A percentile compares a stretch with the other conserved stretches of the same genome.
These are phyloP conservation scores for Hybognathus amarus DNA, from an alignment of 2,797 vertebrate genomes.

Conservation along the genomic window DNA sequence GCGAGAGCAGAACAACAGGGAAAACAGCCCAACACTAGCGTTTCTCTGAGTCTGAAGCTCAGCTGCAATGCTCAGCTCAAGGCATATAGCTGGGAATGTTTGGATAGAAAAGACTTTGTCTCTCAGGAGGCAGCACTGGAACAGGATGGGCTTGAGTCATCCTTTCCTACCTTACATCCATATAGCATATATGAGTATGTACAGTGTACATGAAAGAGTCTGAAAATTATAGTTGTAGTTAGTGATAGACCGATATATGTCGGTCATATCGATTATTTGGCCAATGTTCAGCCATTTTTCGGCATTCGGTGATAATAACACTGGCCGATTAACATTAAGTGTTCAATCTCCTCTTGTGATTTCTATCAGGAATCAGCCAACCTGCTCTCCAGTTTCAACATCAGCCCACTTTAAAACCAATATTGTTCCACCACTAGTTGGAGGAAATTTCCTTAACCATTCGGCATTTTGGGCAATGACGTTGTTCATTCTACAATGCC, in stretches of 20 bases:
- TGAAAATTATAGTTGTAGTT: constrained; percentile 1
- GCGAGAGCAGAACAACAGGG: constrained; percentile 35
- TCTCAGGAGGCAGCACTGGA: constrained; percentile 72
- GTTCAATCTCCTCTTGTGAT: background rate
- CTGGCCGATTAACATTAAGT: background rate
- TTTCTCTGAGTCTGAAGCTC: constrained; percentile 54
- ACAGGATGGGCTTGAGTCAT: constrained; percentile 48
- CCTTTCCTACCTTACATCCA: constrained; percentile 18
- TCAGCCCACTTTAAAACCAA: background rate
- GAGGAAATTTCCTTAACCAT: constrained; percentile 3
- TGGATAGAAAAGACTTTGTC: constrained; percentile 68
- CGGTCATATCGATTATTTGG: background rate
- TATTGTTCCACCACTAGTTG: background rate
- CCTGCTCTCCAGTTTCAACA: background rate
- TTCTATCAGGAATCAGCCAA: background rate
- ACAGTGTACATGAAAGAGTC: constrained; percentile 13
- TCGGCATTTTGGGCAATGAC: background rate
- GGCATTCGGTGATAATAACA: background rate
- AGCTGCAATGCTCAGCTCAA: constrained; percentile 74
- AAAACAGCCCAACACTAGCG: constrained; percentile 50
- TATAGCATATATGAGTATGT: constrained; percentile 21
- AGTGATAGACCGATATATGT: background rate
- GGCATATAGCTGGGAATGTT: constrained; percentile 82
- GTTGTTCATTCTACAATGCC: background rate
- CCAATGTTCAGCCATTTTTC: background rate